Percentiles rank a stretch among this genome's conserved stretches.
Conservation (phyloP, 2,888 invertebrate genomes). For the Aphodius sticticus region DNA sequence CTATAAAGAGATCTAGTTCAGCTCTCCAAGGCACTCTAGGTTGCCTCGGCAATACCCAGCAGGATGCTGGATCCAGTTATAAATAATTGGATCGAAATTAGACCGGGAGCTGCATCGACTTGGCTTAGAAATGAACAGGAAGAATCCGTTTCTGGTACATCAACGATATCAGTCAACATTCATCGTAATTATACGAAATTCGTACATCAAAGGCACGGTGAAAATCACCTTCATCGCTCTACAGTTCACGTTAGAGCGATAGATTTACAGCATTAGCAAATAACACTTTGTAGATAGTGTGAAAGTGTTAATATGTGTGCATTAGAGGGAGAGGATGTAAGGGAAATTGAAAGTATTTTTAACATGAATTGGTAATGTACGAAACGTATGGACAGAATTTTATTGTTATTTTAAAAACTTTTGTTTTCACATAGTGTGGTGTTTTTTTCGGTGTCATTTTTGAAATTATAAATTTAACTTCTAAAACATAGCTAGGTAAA, state of each 20-base stretch:
- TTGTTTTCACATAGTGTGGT: no score
- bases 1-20: background rate
- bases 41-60: background rate
- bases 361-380: background rate
- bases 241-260: background rate
- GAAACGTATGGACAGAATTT: background rate
- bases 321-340: background rate
- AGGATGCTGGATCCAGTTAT: background rate
- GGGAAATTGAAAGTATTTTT: background rate
- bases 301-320: background rate
- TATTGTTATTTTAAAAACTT: no score
- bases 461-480: no score
- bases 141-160: background rate
- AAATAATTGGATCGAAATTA: background rate
- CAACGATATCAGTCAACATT: constrained; percentile 4
- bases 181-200: background rate
- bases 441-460: no score
- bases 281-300: constrained; percentile 4
- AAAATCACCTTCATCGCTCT: background rate
- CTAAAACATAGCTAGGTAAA: no score
- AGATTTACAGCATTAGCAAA: background rate
- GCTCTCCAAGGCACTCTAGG: background rate
- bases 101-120: background rate
- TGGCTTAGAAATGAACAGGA: background rate
- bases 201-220: background rate